Conservation (phyloP, 2,113 vertebrate genomes). For the Cricetomys ansorgei region DNA sequence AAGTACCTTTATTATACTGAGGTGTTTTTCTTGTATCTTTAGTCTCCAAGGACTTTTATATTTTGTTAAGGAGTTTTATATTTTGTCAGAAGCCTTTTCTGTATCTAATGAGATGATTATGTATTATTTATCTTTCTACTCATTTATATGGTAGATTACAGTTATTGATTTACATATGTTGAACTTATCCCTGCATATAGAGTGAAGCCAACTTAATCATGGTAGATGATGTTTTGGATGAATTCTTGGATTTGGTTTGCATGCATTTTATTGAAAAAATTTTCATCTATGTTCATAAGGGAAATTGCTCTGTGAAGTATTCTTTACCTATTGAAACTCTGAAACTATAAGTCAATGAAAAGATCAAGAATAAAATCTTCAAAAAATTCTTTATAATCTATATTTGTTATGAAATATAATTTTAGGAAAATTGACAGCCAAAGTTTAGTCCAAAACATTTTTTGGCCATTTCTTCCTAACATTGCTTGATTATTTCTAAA, state of each 20-base stretch:
- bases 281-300: neutral
- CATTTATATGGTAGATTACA: neutral
- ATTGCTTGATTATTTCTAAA: neutral
- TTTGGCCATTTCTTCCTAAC: neutral
- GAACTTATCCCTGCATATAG: neutral
- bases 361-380: neutral
- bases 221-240: neutral
- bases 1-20: neutral
- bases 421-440: neutral
- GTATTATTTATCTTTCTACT: neutral
- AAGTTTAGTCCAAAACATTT: neutral
- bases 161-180: neutral
- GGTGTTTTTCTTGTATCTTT: neutral
- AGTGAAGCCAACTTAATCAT: neutral
- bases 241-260: neutral
- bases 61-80: neutral
- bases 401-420: neutral
- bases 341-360: neutral
- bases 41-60: neutral
- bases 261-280: neutral
- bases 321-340: neutral
- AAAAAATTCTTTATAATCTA: neutral
- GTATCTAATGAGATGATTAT: neutral
- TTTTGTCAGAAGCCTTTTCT: neutral
- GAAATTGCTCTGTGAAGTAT: neutral